Conservation (phyloP, 2,797 vertebrate species). For the Champsocephalus esox region DNA sequence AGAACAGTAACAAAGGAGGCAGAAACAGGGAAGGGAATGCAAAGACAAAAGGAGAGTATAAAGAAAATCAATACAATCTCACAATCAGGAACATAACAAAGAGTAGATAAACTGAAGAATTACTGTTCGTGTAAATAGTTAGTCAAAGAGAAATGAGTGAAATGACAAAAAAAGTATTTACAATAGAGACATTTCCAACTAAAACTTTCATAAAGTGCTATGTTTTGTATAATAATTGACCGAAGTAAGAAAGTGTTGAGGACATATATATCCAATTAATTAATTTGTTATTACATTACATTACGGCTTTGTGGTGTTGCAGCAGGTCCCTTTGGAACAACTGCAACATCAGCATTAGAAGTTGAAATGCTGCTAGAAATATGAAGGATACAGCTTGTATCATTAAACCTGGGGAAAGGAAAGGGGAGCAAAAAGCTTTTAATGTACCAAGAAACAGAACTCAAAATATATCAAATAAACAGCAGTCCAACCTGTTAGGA, state of each 20-base stretch:
- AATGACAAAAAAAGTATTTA: no score
- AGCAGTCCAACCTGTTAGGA: background rate
- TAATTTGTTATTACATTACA: background rate
- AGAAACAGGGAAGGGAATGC: background rate
- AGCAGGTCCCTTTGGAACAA: background rate
- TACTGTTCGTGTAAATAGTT: background rate
- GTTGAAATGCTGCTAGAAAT: background rate
- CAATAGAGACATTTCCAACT: no score
- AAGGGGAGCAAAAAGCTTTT: background rate
- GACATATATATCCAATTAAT: background rate
- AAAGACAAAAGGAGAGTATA: background rate
- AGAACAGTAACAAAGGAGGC: background rate
- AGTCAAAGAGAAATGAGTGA: background rate
- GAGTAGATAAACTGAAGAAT: background rate
- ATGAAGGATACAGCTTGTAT: conserved; percentile 1
- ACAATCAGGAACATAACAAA: background rate
- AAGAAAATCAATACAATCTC: background rate
- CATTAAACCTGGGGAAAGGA: background rate
- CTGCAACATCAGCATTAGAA: background rate
- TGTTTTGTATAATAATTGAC: background rate
- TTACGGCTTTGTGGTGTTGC: background rate
- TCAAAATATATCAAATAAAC: conserved; percentile 6
- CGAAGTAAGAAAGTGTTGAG: background rate
- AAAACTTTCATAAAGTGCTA: no score
- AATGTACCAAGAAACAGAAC: background rate